These are phyloP conservation scores for Notarius lentiginosus DNA, from an alignment of 2,113 vertebrate genomes.

Conservation along the genomic window DNA sequence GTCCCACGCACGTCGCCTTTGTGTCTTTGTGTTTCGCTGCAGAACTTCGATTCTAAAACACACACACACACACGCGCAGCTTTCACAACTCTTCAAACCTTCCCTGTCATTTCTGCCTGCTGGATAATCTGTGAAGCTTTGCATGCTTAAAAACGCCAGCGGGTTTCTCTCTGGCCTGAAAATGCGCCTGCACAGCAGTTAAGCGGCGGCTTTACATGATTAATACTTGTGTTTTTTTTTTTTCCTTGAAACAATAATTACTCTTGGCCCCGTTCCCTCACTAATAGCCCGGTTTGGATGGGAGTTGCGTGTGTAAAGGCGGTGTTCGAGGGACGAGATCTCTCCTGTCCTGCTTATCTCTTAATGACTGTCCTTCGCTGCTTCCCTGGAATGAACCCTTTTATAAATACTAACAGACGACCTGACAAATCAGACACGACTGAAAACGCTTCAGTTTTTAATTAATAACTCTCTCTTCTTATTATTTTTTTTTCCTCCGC, in stretches of 20 bases:
- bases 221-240: neutral
- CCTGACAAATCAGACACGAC: constrained; percentile 53
- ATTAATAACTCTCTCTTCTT: constrained; percentile 48
- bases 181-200: constrained; percentile 65
- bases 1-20: constrained; percentile 69
- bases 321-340: constrained; percentile 39
- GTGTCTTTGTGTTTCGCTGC: constrained; percentile 64
- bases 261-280: constrained; percentile 26
- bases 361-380: constrained; percentile 47
- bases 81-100: constrained; percentile 70
- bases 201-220: constrained; percentile 46
- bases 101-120: constrained; percentile 68
- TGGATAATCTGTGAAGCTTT: constrained; percentile 74
- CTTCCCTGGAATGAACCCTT: constrained; percentile 54
- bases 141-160: constrained; percentile 71
- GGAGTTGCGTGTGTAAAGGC: constrained; percentile 52
- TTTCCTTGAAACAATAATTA: neutral
- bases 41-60: constrained; percentile 69
- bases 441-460: constrained; percentile 45
- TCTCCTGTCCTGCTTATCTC: constrained; percentile 29
- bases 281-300: constrained; percentile 47
- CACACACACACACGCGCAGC: constrained; percentile 60
- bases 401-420: constrained; percentile 67
- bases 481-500: constrained; percentile 20
- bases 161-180: constrained; percentile 65